phyloP scores from a whole-genome alignment of 2,797 vertebrate species.

The Vireo griseus region DNA sequence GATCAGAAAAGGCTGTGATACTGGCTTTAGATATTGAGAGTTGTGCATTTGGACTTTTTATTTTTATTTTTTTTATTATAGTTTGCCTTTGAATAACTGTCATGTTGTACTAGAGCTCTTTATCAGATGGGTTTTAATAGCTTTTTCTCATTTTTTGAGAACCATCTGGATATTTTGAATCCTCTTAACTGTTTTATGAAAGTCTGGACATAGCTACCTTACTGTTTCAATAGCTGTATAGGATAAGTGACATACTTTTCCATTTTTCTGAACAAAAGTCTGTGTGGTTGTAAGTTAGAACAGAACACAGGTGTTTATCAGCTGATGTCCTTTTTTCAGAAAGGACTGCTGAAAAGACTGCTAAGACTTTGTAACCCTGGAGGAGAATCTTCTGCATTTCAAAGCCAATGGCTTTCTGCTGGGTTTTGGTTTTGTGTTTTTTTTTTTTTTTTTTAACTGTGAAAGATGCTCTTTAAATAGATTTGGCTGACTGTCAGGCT shows the following conservation, averaged over 20 bases:
- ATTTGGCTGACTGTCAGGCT: conserved; percentile 50
- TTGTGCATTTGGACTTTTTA: not conserved
- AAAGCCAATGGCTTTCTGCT: not conserved
- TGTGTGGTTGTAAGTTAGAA: fast-evolving
- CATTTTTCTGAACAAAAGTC: not conserved
- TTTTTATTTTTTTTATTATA: not conserved
- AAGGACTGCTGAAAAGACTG: not conserved
- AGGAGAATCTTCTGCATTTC: not conserved
- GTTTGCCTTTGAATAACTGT: not conserved
- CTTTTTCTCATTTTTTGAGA: not conserved
- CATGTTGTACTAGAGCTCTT: not conserved
- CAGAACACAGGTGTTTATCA: not conserved
- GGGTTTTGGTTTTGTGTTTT: not conserved
- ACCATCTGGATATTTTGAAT: not conserved
- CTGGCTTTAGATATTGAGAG: not conserved
- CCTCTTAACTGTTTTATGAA: not conserved
- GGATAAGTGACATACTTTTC: not conserved
- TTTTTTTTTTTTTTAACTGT: not conserved
- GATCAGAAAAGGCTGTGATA: not conserved
- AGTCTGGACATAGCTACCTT: not conserved
- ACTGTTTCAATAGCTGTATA: not conserved
- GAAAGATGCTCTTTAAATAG: conserved; percentile 44
- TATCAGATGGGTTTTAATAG: not conserved
- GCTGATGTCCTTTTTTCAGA: not conserved
- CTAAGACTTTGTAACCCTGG: not conserved